phyloP scores from a whole-genome alignment of 2,797 vertebrate species.

The Enteromius fasciolatus region DNA sequence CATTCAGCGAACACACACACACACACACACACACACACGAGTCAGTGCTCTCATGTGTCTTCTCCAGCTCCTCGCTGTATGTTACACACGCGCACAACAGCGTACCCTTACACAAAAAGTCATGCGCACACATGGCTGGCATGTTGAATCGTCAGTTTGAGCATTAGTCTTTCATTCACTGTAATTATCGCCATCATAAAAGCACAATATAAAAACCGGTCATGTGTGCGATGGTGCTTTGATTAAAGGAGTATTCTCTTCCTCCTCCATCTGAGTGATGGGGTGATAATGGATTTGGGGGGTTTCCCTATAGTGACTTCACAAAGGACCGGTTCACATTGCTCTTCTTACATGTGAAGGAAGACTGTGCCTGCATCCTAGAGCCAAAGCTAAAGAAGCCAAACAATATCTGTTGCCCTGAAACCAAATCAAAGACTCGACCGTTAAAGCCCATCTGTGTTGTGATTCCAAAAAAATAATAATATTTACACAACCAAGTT shows the following conservation, averaged over 20 bases:
- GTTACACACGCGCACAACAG: constrained; percentile 25
- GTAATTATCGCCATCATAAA: constrained; percentile 65
- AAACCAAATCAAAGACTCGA: constrained; percentile 57
- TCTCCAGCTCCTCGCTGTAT: constrained; percentile 10
- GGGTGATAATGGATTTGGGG: constrained; percentile 61
- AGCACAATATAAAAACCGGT: constrained; percentile 67
- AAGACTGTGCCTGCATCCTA: constrained; percentile 25
- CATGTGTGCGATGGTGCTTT: constrained; percentile 69
- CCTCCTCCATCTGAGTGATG: constrained; percentile 61
- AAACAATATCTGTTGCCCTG: constrained; percentile 54
- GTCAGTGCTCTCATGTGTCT: constrained; percentile 38
- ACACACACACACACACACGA: constrained; percentile 23
- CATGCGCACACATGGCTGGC: constrained; percentile 61
- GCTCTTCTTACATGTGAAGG: constrained; percentile 35
- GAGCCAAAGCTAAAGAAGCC: constrained; percentile 35
- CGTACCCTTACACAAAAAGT: constrained; percentile 14
- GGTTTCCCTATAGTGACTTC: constrained; percentile 57
- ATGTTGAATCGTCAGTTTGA: constrained; percentile 56
- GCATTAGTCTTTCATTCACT: constrained; percentile 52
- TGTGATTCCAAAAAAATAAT: constrained; percentile 37
- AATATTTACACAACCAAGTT: constrained; percentile 31
- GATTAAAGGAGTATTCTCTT: constrained; percentile 70
- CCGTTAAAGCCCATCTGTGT: constrained; percentile 36
- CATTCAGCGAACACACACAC: constrained; percentile 17
- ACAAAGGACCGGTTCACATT: constrained; percentile 24